Evolutionary conservation across 2,797 vertebrate genomes (phyloP).

Genomic region (Leptodactylus fallax): DNA sequence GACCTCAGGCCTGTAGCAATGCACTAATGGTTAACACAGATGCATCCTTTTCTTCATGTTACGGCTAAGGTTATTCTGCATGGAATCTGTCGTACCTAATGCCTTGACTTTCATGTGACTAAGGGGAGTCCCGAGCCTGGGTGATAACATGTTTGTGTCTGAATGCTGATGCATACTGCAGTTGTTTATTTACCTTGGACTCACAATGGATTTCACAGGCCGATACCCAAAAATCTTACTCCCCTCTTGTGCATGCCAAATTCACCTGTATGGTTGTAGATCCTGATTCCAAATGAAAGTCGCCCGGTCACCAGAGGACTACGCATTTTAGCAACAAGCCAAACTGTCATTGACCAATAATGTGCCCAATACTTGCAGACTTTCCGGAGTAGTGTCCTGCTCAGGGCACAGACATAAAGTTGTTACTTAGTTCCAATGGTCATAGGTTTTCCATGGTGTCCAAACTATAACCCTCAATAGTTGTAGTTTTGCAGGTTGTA

Average conservation of each 20-base stretch:
- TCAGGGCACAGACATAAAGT: not conserved
- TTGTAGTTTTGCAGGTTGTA: not conserved
- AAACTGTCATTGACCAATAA: not conserved
- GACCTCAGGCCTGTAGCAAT: not conserved
- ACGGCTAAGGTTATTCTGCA: constrained; percentile 22
- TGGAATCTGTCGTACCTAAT: constrained; percentile 15
- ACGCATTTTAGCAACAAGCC: too few species aligned
- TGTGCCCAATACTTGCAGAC: not conserved
- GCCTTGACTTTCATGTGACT: not conserved
- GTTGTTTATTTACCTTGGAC: constrained; percentile 1
- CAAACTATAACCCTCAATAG: not conserved
- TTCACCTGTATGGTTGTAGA: not conserved
- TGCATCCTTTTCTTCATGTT: not conserved
- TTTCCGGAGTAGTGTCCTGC: not conserved
- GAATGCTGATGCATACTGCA: constrained; percentile 23
- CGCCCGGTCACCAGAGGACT: too few species aligned
- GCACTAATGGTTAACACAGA: constrained; percentile 6
- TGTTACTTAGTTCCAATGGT: not conserved
- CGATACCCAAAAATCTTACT: not conserved
- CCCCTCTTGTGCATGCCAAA: too few species aligned
- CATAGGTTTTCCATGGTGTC: not conserved
- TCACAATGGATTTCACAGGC: not conserved
- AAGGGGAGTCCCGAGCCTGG: not conserved
- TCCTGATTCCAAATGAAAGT: too few species aligned
- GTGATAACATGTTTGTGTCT: not conserved